These are phyloP conservation scores for Acrobasis repandana DNA, from an alignment of 2,888 invertebrate species.

Conservation along the genomic window DNA sequence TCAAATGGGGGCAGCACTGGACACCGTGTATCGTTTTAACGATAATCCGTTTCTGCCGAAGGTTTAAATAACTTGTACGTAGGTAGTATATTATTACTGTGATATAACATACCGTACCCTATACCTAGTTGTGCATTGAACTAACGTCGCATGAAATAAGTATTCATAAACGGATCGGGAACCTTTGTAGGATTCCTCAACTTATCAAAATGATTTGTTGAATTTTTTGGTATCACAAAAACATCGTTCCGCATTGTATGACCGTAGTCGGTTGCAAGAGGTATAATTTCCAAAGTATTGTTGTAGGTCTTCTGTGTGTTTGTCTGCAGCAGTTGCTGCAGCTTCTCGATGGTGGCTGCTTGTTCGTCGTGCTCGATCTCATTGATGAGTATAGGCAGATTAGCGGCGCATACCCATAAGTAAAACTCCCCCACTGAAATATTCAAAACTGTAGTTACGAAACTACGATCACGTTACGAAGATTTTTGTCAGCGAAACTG, in stretches of 20 bases:
- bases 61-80: no score
- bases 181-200: not conserved
- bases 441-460: not conserved
- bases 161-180: not conserved
- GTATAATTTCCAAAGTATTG: conserved; percentile 35
- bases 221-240: conserved; percentile 23
- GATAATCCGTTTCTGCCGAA: no score
- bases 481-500: no score
- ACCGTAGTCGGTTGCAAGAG: conserved; percentile 27
- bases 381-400: conserved; percentile 67
- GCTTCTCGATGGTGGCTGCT: conserved; percentile 55
- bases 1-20: no score
- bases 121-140: no score
- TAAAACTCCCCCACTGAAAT: conserved; percentile 74
- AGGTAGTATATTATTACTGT: no score
- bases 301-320: conserved; percentile 37
- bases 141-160: conserved; percentile 7
- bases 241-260: conserved; percentile 13
- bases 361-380: conserved; percentile 70
- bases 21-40: no score
- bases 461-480: no score
- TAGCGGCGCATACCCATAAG: conserved; percentile 70
- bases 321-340: conserved; percentile 53
- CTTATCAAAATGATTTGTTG: not conserved
- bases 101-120: no score